Evolutionary conservation across 2,113 vertebrate species (phyloP), one percentile per base, ranked within the genome.

Genomic region (Myiagra hebetior): DNA sequence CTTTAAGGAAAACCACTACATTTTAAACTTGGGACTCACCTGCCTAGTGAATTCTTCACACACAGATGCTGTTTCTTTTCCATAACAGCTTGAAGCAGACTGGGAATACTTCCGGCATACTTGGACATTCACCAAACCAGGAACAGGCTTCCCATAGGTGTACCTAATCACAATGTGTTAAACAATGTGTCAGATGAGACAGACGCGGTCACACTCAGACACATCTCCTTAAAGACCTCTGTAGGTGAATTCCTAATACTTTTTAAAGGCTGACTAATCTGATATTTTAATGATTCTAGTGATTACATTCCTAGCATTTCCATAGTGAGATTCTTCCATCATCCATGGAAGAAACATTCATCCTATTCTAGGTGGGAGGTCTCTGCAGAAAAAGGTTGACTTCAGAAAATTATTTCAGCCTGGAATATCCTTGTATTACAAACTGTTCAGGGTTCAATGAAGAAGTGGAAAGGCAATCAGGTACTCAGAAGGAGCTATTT

Each of bases 71-170:
- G 96, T 93, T 30, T 98, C 97, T 80, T 76, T 77, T 56, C 91
- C 93, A 0, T 91, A 94, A 84, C 98, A 98, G 9, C 60, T 15
- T 50, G 97, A 97, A 86, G 47, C n/a, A 83, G 88, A 79, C 70
- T 67, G 84, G n/a, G 93, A 96, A 82, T 94, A 98, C 41, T 92
- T 98, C 50, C 97, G 95, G 92, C 98, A 98, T 2, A 97, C 35
- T 7, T 42, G 97, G 72, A 98, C 53, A 13, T 92, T 98, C 62
- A 95, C 82, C 42, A 57, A 49, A 44, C 98, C 98, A 26, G 95
- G 94, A 76, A 98, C 98, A 33, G 98, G 97, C 64, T 98, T 98
- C 49, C 98, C 98, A 31, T 98, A 98, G 13, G 98, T 98, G 86
- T 98, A 98, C 49, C 98, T 98, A 35, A 59, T 41, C 26, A 68